Evolutionary conservation across 2,797 vertebrate species (phyloP).

Genomic region (Gadopsis bispinosus): DNA sequence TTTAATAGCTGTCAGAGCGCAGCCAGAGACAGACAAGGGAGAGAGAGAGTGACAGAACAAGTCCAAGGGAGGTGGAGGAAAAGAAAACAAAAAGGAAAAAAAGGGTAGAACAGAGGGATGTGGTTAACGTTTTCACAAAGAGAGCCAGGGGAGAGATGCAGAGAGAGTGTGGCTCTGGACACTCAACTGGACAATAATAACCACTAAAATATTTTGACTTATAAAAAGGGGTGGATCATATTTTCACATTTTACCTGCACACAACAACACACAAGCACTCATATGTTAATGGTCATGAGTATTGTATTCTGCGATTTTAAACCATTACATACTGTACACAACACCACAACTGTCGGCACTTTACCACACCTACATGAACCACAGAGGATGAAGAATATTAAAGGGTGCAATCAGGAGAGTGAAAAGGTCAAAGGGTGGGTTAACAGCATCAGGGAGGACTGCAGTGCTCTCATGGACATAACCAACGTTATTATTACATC

Average conservation of each 20-base stretch:
- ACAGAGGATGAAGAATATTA: slow-evolving; percentile 75
- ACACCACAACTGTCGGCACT: slow-evolving; percentile 48
- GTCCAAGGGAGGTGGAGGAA: slow-evolving; percentile 53
- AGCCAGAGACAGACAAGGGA: slow-evolving; percentile 73
- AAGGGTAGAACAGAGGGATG: slow-evolving; percentile 93
- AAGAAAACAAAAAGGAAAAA: slow-evolving; percentile 57
- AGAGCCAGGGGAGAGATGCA: slow-evolving; percentile 80
- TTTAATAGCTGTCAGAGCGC: slow-evolving; percentile 95
- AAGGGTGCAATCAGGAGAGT: slow-evolving; percentile 81
- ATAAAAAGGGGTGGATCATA: background rate
- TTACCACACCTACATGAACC: slow-evolving; percentile 60
- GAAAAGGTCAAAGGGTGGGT: slow-evolving; percentile 19
- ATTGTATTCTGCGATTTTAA: slow-evolving; percentile 17
- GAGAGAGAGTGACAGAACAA: slow-evolving; percentile 57
- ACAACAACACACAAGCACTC: slow-evolving; percentile 36
- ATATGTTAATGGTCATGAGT: slow-evolving; percentile 38
- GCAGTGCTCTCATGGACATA: background rate
- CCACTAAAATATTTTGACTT: background rate
- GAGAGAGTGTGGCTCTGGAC: slow-evolving; percentile 85
- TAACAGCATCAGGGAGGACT: slow-evolving; percentile 20
- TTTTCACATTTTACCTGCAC: slow-evolving; percentile 23
- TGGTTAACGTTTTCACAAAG: slow-evolving; percentile 90
- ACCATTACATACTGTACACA: slow-evolving; percentile 33
- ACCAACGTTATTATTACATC: fast-evolving
- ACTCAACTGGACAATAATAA: slow-evolving; percentile 71